A percentile compares a stretch with the other conserved stretches of the same genome.
Conservation (phyloP, 92 coral and sea anemone species). For the Anthopleura xanthogrammica region DNA sequence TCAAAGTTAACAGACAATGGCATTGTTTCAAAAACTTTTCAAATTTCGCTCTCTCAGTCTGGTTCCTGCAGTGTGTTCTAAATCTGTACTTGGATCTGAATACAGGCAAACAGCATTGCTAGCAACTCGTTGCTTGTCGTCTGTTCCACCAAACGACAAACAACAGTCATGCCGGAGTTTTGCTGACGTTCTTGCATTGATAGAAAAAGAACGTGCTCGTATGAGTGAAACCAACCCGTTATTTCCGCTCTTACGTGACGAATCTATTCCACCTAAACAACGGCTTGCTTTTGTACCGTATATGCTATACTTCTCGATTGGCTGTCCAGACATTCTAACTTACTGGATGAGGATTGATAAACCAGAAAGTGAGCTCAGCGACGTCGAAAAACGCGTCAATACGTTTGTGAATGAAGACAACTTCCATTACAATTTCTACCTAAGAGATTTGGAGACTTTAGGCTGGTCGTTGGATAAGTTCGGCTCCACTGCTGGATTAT, state of each 20-base stretch:
- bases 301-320: not conserved
- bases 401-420: not conserved
- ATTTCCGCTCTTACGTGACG: not conserved
- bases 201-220: slow-evolving; percentile 1
- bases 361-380: not conserved
- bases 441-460: not conserved
- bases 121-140: not conserved
- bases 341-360: slow-evolving; percentile 7
- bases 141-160: not conserved
- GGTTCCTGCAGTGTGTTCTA: not conserved
- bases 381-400: not conserved
- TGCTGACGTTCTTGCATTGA: not conserved
- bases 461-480: not conserved
- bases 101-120: not conserved
- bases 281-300: not conserved
- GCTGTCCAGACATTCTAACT: not conserved
- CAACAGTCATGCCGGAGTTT: not conserved
- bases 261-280: not conserved
- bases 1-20: not conserved
- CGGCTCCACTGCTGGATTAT: not conserved
- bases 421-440: not conserved
- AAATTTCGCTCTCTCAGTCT: not conserved
- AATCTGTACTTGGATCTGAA: not conserved
- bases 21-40: not conserved
- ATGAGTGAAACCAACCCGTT: slow-evolving; percentile 1